These are phyloP conservation scores for Drosophila kuntzei DNA, from an alignment of 2,888 invertebrate species.

Conservation along the genomic window DNA sequence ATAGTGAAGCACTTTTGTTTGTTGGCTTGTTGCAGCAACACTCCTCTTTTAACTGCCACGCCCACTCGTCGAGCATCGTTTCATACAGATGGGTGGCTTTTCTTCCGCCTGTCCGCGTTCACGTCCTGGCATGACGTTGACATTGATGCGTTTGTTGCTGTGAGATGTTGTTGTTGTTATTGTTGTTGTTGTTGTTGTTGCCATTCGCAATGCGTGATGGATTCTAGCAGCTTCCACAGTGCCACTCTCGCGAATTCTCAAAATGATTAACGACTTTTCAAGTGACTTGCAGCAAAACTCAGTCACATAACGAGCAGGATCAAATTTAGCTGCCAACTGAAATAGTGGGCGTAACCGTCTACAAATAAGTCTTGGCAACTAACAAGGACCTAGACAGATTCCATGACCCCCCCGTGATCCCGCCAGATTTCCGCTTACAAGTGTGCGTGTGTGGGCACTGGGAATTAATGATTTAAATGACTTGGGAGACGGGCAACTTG, in stretches of 20 bases:
- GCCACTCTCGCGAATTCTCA: conserved; percentile 42
- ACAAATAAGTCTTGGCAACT: conserved; percentile 72
- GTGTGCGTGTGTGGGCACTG: conserved; percentile 72
- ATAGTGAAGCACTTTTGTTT: conserved; percentile 49
- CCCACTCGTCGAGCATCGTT: conserved; percentile 20
- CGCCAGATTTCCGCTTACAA: not conserved
- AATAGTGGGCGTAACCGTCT: conserved; percentile 53
- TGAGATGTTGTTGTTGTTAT: conserved; percentile 11
- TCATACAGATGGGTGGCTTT: conserved; percentile 53
- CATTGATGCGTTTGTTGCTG: conserved; percentile 70
- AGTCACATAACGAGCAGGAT: conserved; percentile 64
- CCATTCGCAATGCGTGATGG: conserved; percentile 68
- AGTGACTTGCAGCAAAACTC: conserved; percentile 84
- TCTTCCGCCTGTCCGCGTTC: conserved; percentile 57
- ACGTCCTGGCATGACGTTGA: conserved; percentile 63
- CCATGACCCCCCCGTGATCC: not conserved
- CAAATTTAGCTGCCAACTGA: conserved; percentile 45
- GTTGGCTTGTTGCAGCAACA: conserved; percentile 18
- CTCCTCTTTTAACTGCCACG: conserved; percentile 17
- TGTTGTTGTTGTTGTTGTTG: conserved; percentile 19
- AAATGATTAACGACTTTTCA: conserved; percentile 85
- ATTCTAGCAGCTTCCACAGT: conserved; percentile 55
- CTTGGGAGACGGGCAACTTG: conserved; percentile 46
- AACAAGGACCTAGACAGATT: conserved; percentile 57
- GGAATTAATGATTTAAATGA: conserved; percentile 84